Evolutionary conservation across 2,888 invertebrate genomes (phyloP).

Genomic region (Hirtodrosophila duncani): DNA sequence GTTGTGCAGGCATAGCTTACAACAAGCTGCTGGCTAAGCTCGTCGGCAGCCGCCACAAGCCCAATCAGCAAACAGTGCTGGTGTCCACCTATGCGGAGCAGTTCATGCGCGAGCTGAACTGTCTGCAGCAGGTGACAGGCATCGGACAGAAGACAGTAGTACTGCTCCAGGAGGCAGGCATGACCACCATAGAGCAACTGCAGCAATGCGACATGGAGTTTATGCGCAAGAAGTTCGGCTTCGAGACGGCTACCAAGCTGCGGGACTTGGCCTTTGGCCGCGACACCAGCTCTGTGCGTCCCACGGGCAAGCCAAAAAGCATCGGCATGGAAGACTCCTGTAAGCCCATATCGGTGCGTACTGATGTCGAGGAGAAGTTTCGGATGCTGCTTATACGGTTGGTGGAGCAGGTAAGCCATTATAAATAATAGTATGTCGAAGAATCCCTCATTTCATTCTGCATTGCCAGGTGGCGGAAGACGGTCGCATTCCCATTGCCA

Average conservation of each 20-base stretch:
- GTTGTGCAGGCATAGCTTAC: constrained; percentile 90
- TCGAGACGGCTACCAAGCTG: constrained; percentile 84
- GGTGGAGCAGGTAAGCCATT: constrained; percentile 82
- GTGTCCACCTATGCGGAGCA: constrained; percentile 84
- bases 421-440: rapidly evolving
- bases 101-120: constrained; percentile 83
- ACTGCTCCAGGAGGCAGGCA: constrained; percentile 82
- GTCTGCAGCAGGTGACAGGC: constrained; percentile 84
- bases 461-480: constrained; percentile 82
- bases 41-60: constrained; percentile 85
- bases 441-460: too few relatives aligned
- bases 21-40: constrained; percentile 91
- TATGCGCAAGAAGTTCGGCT: constrained; percentile 83
- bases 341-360: constrained; percentile 84
- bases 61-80: constrained; percentile 89
- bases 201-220: constrained; percentile 81
- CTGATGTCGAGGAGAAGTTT: constrained; percentile 86
- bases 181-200: constrained; percentile 84
- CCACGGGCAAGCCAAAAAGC: constrained; percentile 87
- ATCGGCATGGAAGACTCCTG: constrained; percentile 90
- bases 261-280: constrained; percentile 86
- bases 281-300: constrained; percentile 85
- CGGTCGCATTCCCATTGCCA: constrained; percentile 86
- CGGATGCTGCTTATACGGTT: constrained; percentile 84
- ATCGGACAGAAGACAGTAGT: constrained; percentile 86